Base-by-base conservation (phyloP, 2,888 invertebrate species). In the Drosophila flavopinicola region DNA sequence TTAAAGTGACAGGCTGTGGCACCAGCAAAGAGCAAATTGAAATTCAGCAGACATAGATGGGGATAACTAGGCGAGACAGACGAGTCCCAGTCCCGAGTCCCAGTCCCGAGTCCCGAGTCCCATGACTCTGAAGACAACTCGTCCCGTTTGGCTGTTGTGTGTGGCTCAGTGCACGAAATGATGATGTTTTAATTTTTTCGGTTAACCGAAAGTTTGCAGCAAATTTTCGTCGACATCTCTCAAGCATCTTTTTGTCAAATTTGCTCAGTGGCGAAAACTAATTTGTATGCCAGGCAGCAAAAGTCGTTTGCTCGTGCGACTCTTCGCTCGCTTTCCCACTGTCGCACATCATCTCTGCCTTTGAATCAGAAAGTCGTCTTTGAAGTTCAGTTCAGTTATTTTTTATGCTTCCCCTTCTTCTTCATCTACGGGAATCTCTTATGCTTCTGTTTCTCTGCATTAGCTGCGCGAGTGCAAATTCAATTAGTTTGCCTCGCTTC, bases 111-210 rank as follows among this genome's bases (percentile, higher is more conserved):
- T 29, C 27, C 37, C 20, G 45, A 20, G 29, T 52, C 47, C 37
- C 56, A 25, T 10, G 44, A 57, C 10, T 37, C 51, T 41, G 56
- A 65, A 66, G 58, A 67, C 59, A 61, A 64, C 56, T 71, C 57
- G 59, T 64, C 44, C 66, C 61, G 64, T 68, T 74, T 71, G 80
- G 66, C 69, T 70, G 77, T 74, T 11, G 29, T 76, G 52, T 79
- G 59, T 79, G 79, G 75, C 73, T 85, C 72, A 78, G 66, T 83
- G 83, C 83, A 75, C 85, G 77, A 79, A 75, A 83, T 83, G 79
- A 83, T 85, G 83, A 83, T 83, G 83, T 83, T 83, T 85, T 83
- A 83, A 83, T 83, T 83, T 85, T 85, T 82, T 82, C 82, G 85
- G 85, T 78, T 85, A 85, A 78, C 85, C 78, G 42, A 78, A 76